A percentile compares a stretch with the other conserved stretches of the same genome.
Conservation (phyloP, 2,113 vertebrate species). For the Pheucticus melanocephalus region DNA sequence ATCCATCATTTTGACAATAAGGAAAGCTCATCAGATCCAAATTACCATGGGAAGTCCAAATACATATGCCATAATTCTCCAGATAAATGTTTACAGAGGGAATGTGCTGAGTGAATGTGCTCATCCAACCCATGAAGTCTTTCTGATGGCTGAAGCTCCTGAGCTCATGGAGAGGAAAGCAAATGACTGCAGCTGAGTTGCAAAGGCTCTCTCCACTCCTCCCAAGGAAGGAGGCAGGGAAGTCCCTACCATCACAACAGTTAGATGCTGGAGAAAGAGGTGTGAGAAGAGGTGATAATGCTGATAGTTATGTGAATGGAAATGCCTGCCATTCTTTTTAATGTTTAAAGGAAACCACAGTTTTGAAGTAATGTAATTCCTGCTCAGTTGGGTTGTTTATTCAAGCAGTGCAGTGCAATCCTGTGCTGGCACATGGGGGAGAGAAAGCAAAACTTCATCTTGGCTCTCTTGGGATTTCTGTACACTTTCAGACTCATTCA, state of each 20-base stretch:
- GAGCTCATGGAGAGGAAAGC: not conserved
- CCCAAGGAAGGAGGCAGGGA: not conserved
- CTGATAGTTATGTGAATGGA: not conserved
- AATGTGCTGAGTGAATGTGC: not conserved
- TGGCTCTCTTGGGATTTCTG: not conserved
- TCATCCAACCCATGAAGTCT: not conserved
- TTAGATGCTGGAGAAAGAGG: not conserved
- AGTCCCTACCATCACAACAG: not conserved
- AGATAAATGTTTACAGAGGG: not conserved
- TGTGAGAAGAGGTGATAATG: not conserved
- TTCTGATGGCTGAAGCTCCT: not conserved
- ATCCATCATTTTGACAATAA: not conserved
- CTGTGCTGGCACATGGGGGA: not conserved
- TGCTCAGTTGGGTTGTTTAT: not conserved
- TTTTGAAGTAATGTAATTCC: constrained; percentile 1
- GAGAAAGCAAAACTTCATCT: constrained; percentile 21
- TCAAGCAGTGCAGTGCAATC: not conserved
- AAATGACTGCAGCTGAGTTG: not conserved
- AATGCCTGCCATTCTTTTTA: not conserved
- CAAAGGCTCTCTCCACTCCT: not conserved
- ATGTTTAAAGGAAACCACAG: not conserved
- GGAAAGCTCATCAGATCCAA: not conserved
- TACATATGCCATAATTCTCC: not conserved
- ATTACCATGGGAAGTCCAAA: not conserved
- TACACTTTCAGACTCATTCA: not conserved